Evolutionary conservation across 2,888 invertebrate genomes (phyloP).

Genomic region (Drosophila paramelanica): DNA sequence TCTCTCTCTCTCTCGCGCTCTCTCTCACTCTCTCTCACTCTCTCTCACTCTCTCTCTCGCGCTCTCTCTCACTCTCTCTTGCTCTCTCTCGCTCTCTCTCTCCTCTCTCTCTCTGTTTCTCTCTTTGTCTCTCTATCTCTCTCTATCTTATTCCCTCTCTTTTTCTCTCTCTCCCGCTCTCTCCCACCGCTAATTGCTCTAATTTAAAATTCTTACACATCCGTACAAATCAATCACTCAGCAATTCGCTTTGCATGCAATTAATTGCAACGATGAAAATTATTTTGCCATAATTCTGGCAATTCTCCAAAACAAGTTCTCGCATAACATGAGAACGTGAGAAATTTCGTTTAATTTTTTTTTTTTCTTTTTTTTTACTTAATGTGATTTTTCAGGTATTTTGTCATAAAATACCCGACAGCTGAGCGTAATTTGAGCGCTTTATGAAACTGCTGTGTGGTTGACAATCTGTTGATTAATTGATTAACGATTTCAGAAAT

Average conservation of each 20-base stretch:
- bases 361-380: constrained; percentile 39
- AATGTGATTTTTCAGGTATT: constrained; percentile 55
- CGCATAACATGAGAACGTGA: constrained; percentile 53
- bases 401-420: constrained; percentile 64
- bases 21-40: too few species aligned
- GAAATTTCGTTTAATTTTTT: constrained; percentile 39
- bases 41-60: too few species aligned
- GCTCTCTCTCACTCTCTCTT: too few species aligned
- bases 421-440: constrained; percentile 56
- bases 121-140: too few species aligned
- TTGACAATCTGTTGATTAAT: constrained; percentile 58
- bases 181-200: neutral
- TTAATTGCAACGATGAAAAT: constrained; percentile 43
- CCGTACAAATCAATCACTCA: constrained; percentile 29
- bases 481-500: constrained; percentile 52
- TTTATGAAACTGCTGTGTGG: constrained; percentile 45
- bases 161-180: too few species aligned
- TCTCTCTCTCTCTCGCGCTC: too few species aligned
- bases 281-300: constrained; percentile 48
- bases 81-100: too few species aligned
- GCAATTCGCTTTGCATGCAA: constrained; percentile 22
- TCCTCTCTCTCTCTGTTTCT: too few species aligned
- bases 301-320: constrained; percentile 43
- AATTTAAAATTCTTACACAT: neutral
- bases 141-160: too few species aligned